Percentiles rank a stretch among this genome's conserved stretches.
Conservation (phyloP, 2,888 invertebrate species). For the Cataglyphis rosenhaueri region DNA sequence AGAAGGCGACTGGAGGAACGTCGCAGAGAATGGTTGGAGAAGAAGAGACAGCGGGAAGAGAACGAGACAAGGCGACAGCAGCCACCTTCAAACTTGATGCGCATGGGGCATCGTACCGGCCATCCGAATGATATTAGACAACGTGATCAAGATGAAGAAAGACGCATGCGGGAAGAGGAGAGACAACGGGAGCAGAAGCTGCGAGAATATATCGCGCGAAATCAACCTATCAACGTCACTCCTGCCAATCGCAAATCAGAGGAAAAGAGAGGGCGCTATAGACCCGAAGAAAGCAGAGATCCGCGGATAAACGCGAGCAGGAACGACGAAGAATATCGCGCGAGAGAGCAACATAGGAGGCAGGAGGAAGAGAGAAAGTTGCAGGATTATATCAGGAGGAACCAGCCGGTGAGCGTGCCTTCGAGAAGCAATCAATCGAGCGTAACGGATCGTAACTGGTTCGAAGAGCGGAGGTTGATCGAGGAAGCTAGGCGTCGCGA, state of each 20-base stretch:
- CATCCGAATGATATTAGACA: slow-evolving; percentile 34
- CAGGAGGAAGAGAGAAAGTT: slow-evolving; percentile 72
- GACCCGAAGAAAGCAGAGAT: slow-evolving; percentile 36
- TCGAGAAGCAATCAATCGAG: slow-evolving; percentile 55
- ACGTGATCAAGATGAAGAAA: slow-evolving; percentile 44
- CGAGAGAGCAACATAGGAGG: slow-evolving; percentile 59
- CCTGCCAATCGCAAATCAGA: slow-evolving; percentile 43
- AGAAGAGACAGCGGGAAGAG: slow-evolving; percentile 53
- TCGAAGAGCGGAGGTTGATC: slow-evolving; percentile 62
- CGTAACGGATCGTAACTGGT: slow-evolving; percentile 1
- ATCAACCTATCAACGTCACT: slow-evolving; percentile 70
- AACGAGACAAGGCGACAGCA: slow-evolving; percentile 61
- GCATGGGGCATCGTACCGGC: not conserved
- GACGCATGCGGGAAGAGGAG: slow-evolving; percentile 55
- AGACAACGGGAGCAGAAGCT: slow-evolving; percentile 50
- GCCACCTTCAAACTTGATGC: slow-evolving; percentile 54
- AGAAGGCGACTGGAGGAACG: slow-evolving; percentile 41
- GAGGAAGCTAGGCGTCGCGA: slow-evolving; percentile 63
- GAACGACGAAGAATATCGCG: slow-evolving; percentile 38
- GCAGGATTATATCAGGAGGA: slow-evolving; percentile 78
- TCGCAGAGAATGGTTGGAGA: slow-evolving; percentile 58
- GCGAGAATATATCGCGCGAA: slow-evolving; percentile 72
- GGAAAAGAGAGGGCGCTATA: slow-evolving; percentile 16
- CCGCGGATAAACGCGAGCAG: slow-evolving; percentile 15
- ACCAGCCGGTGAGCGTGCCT: slow-evolving; percentile 74